Conservation (phyloP, 2,797 vertebrate genomes). For the Anableps anableps region DNA sequence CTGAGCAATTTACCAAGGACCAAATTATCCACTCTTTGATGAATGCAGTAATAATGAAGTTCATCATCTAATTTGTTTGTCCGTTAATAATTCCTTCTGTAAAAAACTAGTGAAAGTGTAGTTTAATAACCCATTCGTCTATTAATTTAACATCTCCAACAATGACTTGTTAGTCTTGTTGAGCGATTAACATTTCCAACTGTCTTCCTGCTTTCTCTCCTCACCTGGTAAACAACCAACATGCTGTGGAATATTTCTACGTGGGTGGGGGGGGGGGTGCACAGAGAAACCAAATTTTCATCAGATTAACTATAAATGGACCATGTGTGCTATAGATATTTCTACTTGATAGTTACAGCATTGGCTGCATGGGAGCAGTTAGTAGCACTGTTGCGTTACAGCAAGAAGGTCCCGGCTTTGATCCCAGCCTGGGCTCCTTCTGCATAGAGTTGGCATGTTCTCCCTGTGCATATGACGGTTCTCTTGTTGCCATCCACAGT, state of each 20-base stretch:
- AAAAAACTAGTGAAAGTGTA: neutral
- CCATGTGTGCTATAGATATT: neutral
- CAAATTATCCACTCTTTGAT: neutral
- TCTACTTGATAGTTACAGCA: neutral
- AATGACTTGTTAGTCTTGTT: neutral
- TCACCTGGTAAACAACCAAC: neutral
- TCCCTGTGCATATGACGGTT: neutral
- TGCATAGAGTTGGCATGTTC: neutral
- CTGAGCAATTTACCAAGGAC: neutral
- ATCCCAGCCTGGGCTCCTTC: neutral
- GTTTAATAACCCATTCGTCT: neutral
- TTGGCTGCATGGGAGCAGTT: neutral
- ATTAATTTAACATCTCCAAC: neutral
- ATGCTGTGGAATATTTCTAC: no score
- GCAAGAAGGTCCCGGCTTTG: neutral
- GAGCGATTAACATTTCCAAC: neutral
- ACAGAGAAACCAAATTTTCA: neutral
- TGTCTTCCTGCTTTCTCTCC: neutral
- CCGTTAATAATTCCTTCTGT: neutral
- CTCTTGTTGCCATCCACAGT: neutral
- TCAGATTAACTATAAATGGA: neutral
- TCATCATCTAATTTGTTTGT: neutral
- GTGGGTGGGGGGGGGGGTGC: no score
- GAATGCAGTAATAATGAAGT: neutral
- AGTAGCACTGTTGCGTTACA: neutral